Evolutionary conservation across 2,797 vertebrate species (phyloP).

Genomic region (Hippopotamyrus pictus): DNA sequence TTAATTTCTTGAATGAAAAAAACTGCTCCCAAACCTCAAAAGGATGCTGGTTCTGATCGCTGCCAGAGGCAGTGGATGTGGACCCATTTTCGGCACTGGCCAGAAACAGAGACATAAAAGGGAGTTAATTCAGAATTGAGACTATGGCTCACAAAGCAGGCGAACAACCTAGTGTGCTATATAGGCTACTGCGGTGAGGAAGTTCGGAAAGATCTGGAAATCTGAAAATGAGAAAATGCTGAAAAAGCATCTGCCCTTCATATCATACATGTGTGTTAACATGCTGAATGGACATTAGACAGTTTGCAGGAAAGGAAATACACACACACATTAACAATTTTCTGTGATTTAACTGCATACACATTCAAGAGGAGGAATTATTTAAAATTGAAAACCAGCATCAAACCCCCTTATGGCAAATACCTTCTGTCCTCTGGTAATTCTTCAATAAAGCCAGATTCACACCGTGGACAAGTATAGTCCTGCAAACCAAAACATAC

Average conservation of each 20-base stretch:
- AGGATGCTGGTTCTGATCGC: slow-evolving; percentile 70
- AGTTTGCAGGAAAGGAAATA: background rate
- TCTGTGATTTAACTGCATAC: background rate
- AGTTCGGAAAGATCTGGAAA: background rate
- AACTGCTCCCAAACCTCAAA: slow-evolving; percentile 68
- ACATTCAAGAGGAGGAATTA: background rate
- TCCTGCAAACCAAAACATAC: slow-evolving; percentile 59
- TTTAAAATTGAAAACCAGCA: background rate
- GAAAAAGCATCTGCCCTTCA: background rate
- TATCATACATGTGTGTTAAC: background rate
- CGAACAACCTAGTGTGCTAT: background rate
- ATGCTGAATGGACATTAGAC: background rate
- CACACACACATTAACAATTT: background rate
- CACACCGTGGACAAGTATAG: slow-evolving; percentile 88
- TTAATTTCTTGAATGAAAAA: background rate
- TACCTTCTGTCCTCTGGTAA: slow-evolving; percentile 66
- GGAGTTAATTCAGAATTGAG: background rate
- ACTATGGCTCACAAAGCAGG: background rate
- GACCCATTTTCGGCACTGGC: slow-evolving; percentile 74
- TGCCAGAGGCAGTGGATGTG: slow-evolving; percentile 58
- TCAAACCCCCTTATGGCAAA: background rate
- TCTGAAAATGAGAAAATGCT: background rate
- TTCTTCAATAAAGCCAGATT: slow-evolving; percentile 81
- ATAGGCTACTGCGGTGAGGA: background rate
- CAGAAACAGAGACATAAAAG: slow-evolving; percentile 19